Conservation (phyloP, 1,140 invertebrate species). For the Drosophila hydei region DNA sequence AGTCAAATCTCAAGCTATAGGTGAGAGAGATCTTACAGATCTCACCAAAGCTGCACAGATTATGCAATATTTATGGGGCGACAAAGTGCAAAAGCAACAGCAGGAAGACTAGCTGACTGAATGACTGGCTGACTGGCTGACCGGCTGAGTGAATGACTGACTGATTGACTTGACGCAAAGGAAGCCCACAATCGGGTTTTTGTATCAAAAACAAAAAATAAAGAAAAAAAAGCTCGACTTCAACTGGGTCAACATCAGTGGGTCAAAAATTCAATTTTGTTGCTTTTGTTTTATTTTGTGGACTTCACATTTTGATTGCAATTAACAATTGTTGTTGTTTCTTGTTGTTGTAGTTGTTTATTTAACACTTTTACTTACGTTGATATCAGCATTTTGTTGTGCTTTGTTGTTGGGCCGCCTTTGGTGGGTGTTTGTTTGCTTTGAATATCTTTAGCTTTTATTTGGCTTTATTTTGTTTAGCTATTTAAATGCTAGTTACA, state of each 20-base stretch:
- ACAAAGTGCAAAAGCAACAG: conserved; percentile 56
- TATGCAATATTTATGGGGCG: conserved; percentile 68
- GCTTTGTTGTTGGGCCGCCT: conserved; percentile 34
- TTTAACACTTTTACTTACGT: conserved; percentile 67
- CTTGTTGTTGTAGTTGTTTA: conserved; percentile 6
- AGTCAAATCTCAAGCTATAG: conserved; percentile 55
- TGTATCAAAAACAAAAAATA: conserved; percentile 6
- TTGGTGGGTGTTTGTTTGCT: conserved; percentile 51
- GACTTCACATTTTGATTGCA: conserved; percentile 53
- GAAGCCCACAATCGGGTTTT: conserved; percentile 20
- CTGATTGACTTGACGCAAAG: conserved; percentile 38
- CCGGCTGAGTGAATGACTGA: conserved; percentile 14
- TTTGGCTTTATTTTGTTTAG: conserved; percentile 39
- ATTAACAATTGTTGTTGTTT: conserved; percentile 42
- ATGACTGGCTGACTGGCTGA: conserved; percentile 18
- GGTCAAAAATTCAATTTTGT: conserved; percentile 51
- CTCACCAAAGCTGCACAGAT: conserved; percentile 25
- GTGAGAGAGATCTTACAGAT: conserved; percentile 1
- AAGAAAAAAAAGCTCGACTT: conserved; percentile 9
- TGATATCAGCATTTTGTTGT: conserved; percentile 73
- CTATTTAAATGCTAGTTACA: conserved; percentile 46
- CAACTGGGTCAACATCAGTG: conserved; percentile 76
- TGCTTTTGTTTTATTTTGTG: conserved; percentile 32
- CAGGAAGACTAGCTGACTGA: conserved; percentile 17
- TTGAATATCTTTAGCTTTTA: conserved; percentile 36